phyloP scores from a whole-genome alignment of 2,797 vertebrate genomes.

The Jordanella pulchra region DNA sequence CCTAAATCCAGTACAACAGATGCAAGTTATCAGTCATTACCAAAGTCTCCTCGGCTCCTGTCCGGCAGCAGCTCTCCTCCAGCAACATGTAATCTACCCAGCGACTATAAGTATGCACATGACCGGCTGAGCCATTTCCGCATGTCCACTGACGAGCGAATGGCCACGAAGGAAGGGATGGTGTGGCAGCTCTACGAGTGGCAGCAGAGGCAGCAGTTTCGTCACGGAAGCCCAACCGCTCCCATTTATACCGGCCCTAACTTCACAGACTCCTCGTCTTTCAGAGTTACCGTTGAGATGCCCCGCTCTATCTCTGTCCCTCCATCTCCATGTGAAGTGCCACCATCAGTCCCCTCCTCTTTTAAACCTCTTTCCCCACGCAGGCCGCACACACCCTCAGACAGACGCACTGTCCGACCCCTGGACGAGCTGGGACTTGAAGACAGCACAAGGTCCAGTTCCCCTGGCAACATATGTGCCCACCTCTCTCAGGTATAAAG shows the following conservation, averaged over 20 bases:
- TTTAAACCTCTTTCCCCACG: conserved; percentile 84
- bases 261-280: conserved; percentile 85
- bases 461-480: conserved; percentile 85
- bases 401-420: conserved; percentile 90
- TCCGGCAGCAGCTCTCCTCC: conserved; percentile 85
- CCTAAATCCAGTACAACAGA: conserved; percentile 79
- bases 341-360: conserved; percentile 83
- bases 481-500: conserved; percentile 85
- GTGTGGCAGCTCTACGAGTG: conserved; percentile 99
- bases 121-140: conserved; percentile 96
- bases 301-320: conserved; percentile 95
- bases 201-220: conserved; percentile 98
- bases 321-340: conserved; percentile 91
- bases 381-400: conserved; percentile 93
- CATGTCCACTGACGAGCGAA: conserved; percentile 94
- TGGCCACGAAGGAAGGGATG: conserved; percentile 92
- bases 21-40: conserved; percentile 90
- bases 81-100: conserved; percentile 84
- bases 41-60: conserved; percentile 86
- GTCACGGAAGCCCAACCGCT: conserved; percentile 93
- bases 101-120: conserved; percentile 98
- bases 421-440: conserved; percentile 80
- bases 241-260: conserved; percentile 84
- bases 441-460: conserved; percentile 84
- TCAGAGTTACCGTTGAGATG: conserved; percentile 90